phyloP scores from a whole-genome alignment of 2,888 invertebrate genomes.

The Gymnoscelis rufifasciata region DNA sequence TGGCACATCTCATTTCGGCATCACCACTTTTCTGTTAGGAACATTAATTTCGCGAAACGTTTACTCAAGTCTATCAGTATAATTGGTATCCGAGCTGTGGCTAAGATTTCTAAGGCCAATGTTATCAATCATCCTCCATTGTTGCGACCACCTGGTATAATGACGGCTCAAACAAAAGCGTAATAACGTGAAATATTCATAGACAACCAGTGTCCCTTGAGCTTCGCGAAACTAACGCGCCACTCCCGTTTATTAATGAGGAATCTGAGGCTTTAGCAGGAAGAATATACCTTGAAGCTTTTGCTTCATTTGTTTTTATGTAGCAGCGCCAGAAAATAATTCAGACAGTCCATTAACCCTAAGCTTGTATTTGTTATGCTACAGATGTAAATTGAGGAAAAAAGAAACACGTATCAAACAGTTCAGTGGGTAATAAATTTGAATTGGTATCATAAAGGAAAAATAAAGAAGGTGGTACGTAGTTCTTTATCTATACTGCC shows the following conservation, averaged over 20 bases:
- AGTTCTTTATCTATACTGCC: no score
- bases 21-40: no score
- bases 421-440: no score
- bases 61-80: not conserved
- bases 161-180: slow-evolving; percentile 9
- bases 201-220: slow-evolving; percentile 6
- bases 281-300: not conserved
- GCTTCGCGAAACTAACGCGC: slow-evolving; percentile 9
- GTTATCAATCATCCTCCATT: slow-evolving; percentile 26
- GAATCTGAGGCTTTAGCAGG: not conserved
- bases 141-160: slow-evolving; percentile 14
- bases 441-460: no score
- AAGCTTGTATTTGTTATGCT: not conserved
- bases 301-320: not conserved
- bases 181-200: not conserved
- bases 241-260: slow-evolving; percentile 14
- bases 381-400: no score
- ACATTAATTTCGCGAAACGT: slow-evolving; percentile 12
- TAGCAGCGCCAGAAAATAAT: not conserved
- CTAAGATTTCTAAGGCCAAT: slow-evolving; percentile 15
- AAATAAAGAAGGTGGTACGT: no score
- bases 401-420: no score
- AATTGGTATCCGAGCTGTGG: slow-evolving; percentile 17
- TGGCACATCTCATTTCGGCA: no score
- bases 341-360: not conserved